Evolutionary conservation across 2,888 invertebrate genomes (phyloP), one percentile per base, ranked within the genome.

Genomic region (Silvanus unidentatus): DNA sequence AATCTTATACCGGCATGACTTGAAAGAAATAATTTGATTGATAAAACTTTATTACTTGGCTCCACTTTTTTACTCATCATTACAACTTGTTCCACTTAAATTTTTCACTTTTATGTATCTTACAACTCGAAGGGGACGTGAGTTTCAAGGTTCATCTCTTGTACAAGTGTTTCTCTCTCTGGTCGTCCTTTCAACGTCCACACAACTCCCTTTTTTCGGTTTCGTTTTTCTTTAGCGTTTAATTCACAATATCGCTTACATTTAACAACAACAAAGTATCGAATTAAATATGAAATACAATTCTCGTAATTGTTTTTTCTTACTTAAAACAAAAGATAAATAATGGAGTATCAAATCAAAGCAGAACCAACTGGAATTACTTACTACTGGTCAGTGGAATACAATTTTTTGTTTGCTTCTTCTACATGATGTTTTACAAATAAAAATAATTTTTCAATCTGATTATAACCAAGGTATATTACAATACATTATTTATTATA

Each of bases 1-100:
- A 57, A 54, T 53, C 56, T 54, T 55, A 52, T 38, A 57, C 55
- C 63, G 60, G 62, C 63, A 58, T 64, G 64, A 64, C 64, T 57
- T 40, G 55, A 50, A 53, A 43, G 50, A 60, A 59, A 57, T 63
- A 63, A 63, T 63, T 61, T 63, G 63, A 63, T 63, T 61, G 62
- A 62, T 63, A 63, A 63, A 63, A 63, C 63, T 63, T 62, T 57
- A 63, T 63, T 58, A 54, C 49, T 43, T 42, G 47, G 32, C 4
- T n/a, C 11, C 32, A 41, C 49, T 47, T 52, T 53, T 53, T 55
- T 57, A 48, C 46, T 45, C 32, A 12, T 22, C 22, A 22, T 22
- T 22, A 22, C 22, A 46, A 45, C 48, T 48, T 45, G 53, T 53
- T 55, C 49, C 51, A 48, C 50, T 49, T 53, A 47, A 55, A 53